phyloP scores from a whole-genome alignment of 2,113 vertebrate species.

The Notothenia coriiceps region DNA sequence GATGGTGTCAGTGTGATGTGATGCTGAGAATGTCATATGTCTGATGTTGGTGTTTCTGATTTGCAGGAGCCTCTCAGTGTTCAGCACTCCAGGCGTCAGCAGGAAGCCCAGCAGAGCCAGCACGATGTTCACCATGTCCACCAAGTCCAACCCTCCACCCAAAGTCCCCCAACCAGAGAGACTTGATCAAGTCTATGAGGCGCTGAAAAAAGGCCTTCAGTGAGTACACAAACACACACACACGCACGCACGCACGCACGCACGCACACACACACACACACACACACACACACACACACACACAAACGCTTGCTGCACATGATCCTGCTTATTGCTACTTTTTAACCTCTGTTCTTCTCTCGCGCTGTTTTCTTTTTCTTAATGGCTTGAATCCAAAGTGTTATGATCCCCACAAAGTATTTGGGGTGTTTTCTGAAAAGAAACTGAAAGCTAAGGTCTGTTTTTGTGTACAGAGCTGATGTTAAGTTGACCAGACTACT shows the following conservation, averaged over 20 bases:
- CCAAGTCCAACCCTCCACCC: slow-evolving; percentile 88
- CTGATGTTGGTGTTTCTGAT: not conserved
- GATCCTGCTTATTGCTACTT: too few relatives aligned
- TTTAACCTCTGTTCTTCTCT: too few relatives aligned
- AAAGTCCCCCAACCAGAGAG: slow-evolving; percentile 96
- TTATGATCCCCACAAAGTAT: too few relatives aligned
- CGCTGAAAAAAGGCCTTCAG: slow-evolving; percentile 94
- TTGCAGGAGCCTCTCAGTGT: slow-evolving; percentile 88
- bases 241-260: not conserved
- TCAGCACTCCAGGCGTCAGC: slow-evolving; percentile 90
- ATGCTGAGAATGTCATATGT: not conserved
- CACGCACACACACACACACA: not conserved
- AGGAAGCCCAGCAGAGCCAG: slow-evolving; percentile 92
- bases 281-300: not conserved
- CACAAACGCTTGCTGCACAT: too few relatives aligned
- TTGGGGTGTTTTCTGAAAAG: too few relatives aligned
- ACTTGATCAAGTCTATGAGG: slow-evolving; percentile 92
- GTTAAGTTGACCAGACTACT: too few relatives aligned
- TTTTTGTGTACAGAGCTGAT: too few relatives aligned
- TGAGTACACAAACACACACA: slow-evolving; percentile 78
- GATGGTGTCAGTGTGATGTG: not conserved
- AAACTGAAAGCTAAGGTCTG: too few relatives aligned
- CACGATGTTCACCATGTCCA: slow-evolving; percentile 95
- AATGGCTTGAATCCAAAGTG: too few relatives aligned
- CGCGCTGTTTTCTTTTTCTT: too few relatives aligned